Conservation (phyloP, 2,797 vertebrate genomes). For the Gallinago nigripennis region DNA sequence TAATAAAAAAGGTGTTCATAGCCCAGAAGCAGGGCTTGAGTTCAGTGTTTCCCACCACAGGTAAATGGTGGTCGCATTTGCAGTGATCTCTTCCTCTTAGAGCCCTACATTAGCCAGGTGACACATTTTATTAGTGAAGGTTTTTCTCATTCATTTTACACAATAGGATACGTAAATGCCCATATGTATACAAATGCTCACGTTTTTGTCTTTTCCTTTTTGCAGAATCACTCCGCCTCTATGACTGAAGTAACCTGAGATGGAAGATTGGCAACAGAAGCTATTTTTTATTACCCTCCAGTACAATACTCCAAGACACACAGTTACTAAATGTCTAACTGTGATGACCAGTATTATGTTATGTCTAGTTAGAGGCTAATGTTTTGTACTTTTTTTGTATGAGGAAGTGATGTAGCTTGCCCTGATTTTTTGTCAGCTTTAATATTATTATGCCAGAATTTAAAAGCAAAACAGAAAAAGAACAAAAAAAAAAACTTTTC, state of each 20-base stretch:
- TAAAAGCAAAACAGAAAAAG: slow-evolving; percentile 63
- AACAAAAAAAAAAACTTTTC: slow-evolving; percentile 53
- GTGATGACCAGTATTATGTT: slow-evolving; percentile 89
- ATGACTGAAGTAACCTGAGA: slow-evolving; percentile 99
- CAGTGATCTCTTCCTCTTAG: neutral
- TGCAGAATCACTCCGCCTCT: slow-evolving; percentile 96
- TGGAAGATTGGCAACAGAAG: slow-evolving; percentile 77
- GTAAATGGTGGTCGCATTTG: neutral
- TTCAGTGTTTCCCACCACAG: accelerated
- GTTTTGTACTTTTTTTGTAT: slow-evolving; percentile 99
- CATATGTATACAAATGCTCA: neutral
- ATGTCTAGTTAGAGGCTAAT: slow-evolving; percentile 93
- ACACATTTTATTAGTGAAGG: neutral
- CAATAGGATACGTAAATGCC: neutral
- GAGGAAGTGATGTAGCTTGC: slow-evolving; percentile 94
- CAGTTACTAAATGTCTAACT: slow-evolving; percentile 86
- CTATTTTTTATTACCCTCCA: slow-evolving; percentile 89
- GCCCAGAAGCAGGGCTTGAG: neutral
- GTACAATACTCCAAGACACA: slow-evolving; percentile 89
- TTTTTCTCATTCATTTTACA: neutral
- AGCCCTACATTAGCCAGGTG: neutral
- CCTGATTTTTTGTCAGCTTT: slow-evolving; percentile 86
- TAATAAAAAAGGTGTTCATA: neutral
- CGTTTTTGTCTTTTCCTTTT: slow-evolving; percentile 5
- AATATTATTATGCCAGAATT: slow-evolving; percentile 89